These are phyloP conservation scores for Adelognathus sp. DNA, from an alignment of 2,888 invertebrate genomes.

Conservation along the genomic window DNA sequence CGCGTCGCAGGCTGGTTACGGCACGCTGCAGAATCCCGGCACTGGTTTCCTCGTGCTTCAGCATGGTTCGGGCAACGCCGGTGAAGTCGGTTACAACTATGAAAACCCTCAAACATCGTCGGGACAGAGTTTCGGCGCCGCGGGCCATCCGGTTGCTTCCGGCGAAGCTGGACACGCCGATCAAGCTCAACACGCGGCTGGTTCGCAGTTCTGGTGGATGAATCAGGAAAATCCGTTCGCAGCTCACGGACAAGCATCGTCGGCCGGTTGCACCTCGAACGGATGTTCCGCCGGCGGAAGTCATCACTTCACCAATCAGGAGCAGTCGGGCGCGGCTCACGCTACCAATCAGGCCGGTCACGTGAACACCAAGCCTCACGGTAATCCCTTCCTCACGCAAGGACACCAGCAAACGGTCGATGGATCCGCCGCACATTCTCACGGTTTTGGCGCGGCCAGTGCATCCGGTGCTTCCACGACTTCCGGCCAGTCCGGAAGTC, in stretches of 20 bases:
- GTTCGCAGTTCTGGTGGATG: slow-evolving; percentile 63
- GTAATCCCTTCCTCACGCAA: slow-evolving; percentile 60
- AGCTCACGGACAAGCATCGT: slow-evolving; percentile 29
- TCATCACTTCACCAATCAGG: slow-evolving; percentile 13
- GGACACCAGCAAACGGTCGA: slow-evolving; percentile 1
- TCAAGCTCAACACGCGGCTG: slow-evolving; percentile 10
- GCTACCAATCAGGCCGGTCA: slow-evolving; percentile 42
- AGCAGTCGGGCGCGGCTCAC: slow-evolving; percentile 8
- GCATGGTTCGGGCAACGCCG: background rate
- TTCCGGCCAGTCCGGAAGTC: slow-evolving; percentile 7
- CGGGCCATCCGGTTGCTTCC: background rate
- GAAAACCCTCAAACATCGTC: slow-evolving; percentile 8
- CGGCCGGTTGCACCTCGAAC: slow-evolving; percentile 56
- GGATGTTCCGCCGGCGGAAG: slow-evolving; percentile 57
- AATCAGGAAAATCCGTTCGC: slow-evolving; percentile 58
- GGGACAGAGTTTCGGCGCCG: slow-evolving; percentile 12
- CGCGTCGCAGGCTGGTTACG: slow-evolving; percentile 37
- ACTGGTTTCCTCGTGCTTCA: slow-evolving; percentile 45
- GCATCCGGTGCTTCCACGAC: slow-evolving; percentile 15
- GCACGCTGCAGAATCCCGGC: slow-evolving; percentile 50
- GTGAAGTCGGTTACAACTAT: slow-evolving; percentile 25
- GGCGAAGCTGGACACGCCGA: slow-evolving; percentile 21
- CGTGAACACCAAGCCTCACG: slow-evolving; percentile 40
- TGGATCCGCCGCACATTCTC: background rate
- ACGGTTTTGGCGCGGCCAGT: background rate